Conservation (phyloP, 2,113 vertebrate species). For the Nycticorax nycticorax region DNA sequence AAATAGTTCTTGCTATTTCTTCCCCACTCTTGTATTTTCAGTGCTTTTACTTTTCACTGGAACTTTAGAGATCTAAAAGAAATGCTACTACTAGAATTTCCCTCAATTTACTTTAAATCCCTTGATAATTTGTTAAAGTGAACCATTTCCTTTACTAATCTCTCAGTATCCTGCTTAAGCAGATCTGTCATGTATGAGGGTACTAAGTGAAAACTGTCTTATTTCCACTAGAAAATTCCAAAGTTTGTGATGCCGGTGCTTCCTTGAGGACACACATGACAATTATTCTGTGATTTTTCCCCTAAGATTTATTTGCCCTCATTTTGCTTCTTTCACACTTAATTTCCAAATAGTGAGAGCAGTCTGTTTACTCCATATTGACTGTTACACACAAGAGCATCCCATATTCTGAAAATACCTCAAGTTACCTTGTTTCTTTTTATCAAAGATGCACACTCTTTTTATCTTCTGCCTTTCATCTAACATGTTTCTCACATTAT, state of each 20-base stretch:
- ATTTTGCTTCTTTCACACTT: not conserved
- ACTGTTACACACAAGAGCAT: not conserved
- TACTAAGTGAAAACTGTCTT: not conserved
- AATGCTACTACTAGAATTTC: not conserved
- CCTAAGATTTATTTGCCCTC: not conserved
- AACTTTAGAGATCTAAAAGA: not conserved
- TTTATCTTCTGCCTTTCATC: not conserved
- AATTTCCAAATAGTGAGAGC: not conserved
- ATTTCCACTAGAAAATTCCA: not conserved
- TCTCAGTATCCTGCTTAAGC: not conserved
- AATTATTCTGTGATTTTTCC: not conserved
- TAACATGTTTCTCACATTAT: not conserved
- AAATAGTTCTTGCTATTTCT: not conserved
- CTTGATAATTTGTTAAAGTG: not conserved
- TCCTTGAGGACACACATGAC: not conserved
- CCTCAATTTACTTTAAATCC: not conserved
- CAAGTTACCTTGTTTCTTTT: not conserved
- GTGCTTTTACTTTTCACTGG: not conserved
- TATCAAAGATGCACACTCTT: not conserved
- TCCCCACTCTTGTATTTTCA: not conserved
- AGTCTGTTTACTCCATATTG: rapidly evolving
- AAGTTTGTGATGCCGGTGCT: not conserved
- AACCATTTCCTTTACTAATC: not conserved
- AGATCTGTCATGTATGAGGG: not conserved
- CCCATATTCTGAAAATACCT: not conserved